These are phyloP conservation scores for Coilia nasus DNA, from an alignment of 2,797 vertebrate species.

Conservation along the genomic window DNA sequence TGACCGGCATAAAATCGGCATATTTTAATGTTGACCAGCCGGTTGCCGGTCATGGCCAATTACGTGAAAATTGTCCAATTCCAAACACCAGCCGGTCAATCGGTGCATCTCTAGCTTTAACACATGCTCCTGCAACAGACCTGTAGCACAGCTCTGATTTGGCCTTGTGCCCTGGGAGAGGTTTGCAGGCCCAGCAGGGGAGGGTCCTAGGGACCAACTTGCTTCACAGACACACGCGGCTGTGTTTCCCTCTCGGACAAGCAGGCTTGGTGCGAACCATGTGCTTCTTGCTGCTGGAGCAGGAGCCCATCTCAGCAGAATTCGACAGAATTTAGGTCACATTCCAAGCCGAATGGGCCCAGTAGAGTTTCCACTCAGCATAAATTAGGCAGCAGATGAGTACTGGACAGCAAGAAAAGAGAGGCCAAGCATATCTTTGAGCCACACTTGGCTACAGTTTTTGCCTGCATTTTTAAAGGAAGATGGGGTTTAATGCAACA, in stretches of 20 bases:
- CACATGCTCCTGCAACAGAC: neutral
- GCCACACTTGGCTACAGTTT: neutral
- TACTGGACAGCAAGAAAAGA: neutral
- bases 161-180: constrained; percentile 76
- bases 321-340: constrained; percentile 76
- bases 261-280: neutral
- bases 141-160: constrained; percentile 47
- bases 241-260: constrained; percentile 60
- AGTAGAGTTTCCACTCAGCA: constrained; percentile 76
- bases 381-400: constrained; percentile 9
- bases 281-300: constrained; percentile 67
- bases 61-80: too few relatives aligned
- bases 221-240: constrained; percentile 73
- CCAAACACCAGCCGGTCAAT: too few relatives aligned
- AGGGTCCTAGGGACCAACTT: constrained; percentile 71
- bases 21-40: too few relatives aligned
- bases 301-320: constrained; percentile 76
- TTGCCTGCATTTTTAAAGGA: neutral
- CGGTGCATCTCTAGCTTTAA: too few relatives aligned
- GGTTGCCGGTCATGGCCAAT: too few relatives aligned
- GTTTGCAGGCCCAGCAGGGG: constrained; percentile 74
- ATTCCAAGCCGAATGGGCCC: constrained; percentile 66
- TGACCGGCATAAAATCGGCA: too few relatives aligned
- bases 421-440: neutral
- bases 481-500: neutral